Base-by-base conservation (phyloP, 2,113 vertebrate genomes). In the Trichechus manatus region DNA sequence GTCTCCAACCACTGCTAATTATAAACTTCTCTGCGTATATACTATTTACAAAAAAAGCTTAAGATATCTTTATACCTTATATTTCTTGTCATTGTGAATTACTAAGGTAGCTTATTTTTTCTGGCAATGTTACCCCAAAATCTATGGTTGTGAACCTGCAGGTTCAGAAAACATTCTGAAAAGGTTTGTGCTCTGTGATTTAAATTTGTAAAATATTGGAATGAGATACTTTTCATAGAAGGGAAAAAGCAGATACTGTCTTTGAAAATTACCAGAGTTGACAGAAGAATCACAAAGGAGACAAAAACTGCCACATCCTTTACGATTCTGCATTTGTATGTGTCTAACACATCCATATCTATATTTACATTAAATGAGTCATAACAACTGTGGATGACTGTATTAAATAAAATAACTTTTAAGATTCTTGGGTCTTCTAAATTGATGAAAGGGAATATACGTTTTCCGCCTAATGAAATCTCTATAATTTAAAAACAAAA, bases 241-340 rank as follows among this genome's bases (percentile, higher is more conserved):
- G 31, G 31, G 91, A 61, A 15, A 70, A 66, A 96, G 92, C 61
- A 22, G 80, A 91, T 97, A 93, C 96, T 61, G 23, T 94, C 75
- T 94, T 95, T 97, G 78, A 96, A 98, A 97, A 97, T 98, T 94
- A 97, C 97, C 94, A 5, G 15, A 74, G 56, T 92, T 98, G 97
- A 96, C 80, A 72, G 96, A 98, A 97, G 89, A 97, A 96, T 98
- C 95, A 93, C 87, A 91, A 95, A 97, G 94, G 93, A 97, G 44
- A 97, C 77, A 89, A 97, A 97, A 98, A 89, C 85, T 90, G 85
- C 92, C 96, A 94, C 31, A 78, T 98, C 92, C 85, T 97, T 4
- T 95, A 87, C 97, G 79, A 96, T 96, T 98, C 94, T 97, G 97
- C 68, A 82, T 92, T 97, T 97, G 23, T 97, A 89, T 94, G 61